These are phyloP conservation scores for Neopelma chrysocephalum DNA, from an alignment of 2,797 vertebrate species.

Conservation along the genomic window DNA sequence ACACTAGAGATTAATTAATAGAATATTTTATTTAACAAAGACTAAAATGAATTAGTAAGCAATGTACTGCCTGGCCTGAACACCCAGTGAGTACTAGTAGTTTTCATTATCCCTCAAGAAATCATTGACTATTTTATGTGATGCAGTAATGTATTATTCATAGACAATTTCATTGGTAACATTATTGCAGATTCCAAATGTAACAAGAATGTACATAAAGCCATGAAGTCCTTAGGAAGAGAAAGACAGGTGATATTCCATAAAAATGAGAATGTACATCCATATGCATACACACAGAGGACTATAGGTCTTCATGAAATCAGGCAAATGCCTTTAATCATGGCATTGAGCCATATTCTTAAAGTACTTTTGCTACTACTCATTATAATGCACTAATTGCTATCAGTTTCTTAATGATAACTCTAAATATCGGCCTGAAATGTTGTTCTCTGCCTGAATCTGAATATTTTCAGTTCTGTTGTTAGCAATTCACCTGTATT, in stretches of 20 bases:
- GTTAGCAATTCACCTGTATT: background rate
- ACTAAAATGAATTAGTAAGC: constrained; percentile 33
- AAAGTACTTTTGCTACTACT: background rate
- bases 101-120: constrained; percentile 50
- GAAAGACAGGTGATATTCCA: background rate
- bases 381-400: background rate
- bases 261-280: background rate
- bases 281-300: background rate
- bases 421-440: background rate
- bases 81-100: background rate
- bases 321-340: background rate
- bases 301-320: background rate
- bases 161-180: constrained; percentile 35
- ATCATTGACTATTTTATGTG: background rate
- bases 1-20: background rate
- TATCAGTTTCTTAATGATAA: background rate
- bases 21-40: constrained; percentile 46
- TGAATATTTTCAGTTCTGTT: background rate
- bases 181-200: constrained; percentile 1
- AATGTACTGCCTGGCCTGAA: background rate
- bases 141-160: constrained; percentile 56
- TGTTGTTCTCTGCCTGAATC: background rate
- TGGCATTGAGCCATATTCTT: background rate
- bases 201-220: constrained; percentile 2
- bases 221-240: background rate